Evolutionary conservation across 2,113 vertebrate species (phyloP), one percentile per base, ranked within the genome.

Genomic region (Lipophrys pholis): DNA sequence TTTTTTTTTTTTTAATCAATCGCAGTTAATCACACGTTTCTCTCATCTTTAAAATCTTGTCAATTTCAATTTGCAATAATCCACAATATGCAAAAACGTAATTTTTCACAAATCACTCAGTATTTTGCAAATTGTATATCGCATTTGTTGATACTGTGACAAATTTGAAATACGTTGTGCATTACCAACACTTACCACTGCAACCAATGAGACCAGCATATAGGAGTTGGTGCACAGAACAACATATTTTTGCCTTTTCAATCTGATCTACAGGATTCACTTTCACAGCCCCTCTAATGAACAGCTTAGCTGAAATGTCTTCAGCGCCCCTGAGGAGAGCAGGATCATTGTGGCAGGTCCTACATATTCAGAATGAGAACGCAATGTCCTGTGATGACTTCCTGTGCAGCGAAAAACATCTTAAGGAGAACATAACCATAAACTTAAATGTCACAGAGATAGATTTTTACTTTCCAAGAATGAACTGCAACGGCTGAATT

Each of bases 341-440:
- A 67, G 43, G 21, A 42, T 51, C 3, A 35, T 10, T 75, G 65
- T 63, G 52, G 36, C 43, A 74, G 43, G 76, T 41, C 57, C 15
- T 49, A 50, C 46, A 51, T 35, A 81, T 68, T 83, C 54, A 79
- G 21, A 55, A 64, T 76, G 74, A 64, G 65, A 69, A 15, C 36
- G 55, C 14, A 11, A 7, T 56, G 64, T 52, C 68, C 55, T 81
- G 41, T 50, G 9, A 30, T 17, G 51, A 73, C 69, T 69, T 82
- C 72, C 53, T 42, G 8, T 53, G 42, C 16, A 66, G 51, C 45
- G 3, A 15, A 30, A 57, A 67, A 52, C 8, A 8, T 0, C 14
- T 46, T 14, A 39, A 43, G 35, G 15, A 11, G 40, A 45, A 8
- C 11, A 30, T 36, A 62, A 45, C 41, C 56, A 30, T 5, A 30